A percentile compares a stretch with the other conserved stretches of the same genome.
Evolutionary conservation across 2,797 vertebrate genomes (phyloP).

Genomic region (Loris lydekkerianus): DNA sequence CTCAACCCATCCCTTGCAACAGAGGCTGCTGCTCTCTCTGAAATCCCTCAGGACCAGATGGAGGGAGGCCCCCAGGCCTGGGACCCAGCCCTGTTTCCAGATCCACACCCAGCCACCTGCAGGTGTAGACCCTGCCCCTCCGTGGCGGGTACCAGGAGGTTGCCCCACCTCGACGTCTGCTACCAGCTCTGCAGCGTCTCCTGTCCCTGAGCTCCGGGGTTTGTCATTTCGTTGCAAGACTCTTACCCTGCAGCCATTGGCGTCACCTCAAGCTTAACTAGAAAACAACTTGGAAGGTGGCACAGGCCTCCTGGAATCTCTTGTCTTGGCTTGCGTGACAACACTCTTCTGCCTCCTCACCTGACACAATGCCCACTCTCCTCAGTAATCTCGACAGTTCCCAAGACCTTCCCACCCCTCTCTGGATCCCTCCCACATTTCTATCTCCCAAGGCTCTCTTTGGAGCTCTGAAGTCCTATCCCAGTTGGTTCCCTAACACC

Average conservation of each 20-base stretch:
- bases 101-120: background rate
- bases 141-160: no score
- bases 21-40: background rate
- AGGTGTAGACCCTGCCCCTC: background rate
- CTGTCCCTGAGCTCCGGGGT: rapidly evolving
- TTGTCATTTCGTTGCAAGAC: no score
- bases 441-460: background rate
- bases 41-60: no score
- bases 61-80: no score
- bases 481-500: background rate
- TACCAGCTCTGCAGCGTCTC: background rate
- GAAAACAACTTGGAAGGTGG: background rate
- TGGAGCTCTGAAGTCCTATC: background rate
- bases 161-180: rapidly evolving
- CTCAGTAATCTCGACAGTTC: background rate
- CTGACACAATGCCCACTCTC: background rate
- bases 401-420: background rate
- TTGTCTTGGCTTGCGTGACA: no score
- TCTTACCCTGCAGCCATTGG: no score
- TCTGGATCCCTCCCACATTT: background rate
- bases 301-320: background rate
- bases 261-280: background rate
- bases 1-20: background rate
- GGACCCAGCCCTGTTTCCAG: background rate
- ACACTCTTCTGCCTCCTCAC: no score